phyloP scores from a whole-genome alignment of 2,113 vertebrate species.

The Sigmodon hispidus region DNA sequence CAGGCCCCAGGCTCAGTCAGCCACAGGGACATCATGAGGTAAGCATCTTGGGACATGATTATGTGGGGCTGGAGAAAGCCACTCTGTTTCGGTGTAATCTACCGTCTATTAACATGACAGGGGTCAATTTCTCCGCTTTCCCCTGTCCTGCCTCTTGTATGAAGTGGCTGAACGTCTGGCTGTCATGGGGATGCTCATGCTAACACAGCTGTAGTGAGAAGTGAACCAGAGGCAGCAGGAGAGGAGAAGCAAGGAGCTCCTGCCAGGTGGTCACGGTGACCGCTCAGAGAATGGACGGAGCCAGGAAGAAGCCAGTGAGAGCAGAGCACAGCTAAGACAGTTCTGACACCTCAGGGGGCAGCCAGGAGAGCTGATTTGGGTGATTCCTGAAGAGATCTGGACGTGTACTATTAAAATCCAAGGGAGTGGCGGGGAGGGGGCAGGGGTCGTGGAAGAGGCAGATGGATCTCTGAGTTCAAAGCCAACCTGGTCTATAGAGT shows the following conservation, averaged over 20 bases:
- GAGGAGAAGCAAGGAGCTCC: neutral
- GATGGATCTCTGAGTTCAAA: neutral
- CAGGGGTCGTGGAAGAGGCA: neutral
- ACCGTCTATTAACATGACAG: neutral
- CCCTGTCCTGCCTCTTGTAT: neutral
- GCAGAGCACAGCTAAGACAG: neutral
- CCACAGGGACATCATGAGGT: fast-evolving
- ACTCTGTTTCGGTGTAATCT: neutral
- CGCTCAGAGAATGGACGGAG: fast-evolving
- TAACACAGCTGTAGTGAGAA: neutral
- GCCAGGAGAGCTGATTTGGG: neutral
- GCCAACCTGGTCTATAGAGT: neutral
- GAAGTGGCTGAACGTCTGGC: neutral
- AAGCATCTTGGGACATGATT: neutral
- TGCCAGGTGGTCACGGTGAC: neutral
- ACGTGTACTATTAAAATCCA: neutral
- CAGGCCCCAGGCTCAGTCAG: neutral
- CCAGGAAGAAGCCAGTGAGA: neutral
- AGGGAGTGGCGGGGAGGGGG: too few species aligned
- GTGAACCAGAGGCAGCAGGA: neutral
- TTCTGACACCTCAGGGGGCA: neutral
- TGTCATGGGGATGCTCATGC: fast-evolving
- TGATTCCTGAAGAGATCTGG: neutral
- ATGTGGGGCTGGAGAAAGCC: neutral
- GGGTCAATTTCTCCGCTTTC: neutral